A percentile compares a stretch with the other conserved stretches of the same genome.
Conservation (phyloP, 2,113 vertebrate species). For the Petrocephalus microphthalmus region DNA sequence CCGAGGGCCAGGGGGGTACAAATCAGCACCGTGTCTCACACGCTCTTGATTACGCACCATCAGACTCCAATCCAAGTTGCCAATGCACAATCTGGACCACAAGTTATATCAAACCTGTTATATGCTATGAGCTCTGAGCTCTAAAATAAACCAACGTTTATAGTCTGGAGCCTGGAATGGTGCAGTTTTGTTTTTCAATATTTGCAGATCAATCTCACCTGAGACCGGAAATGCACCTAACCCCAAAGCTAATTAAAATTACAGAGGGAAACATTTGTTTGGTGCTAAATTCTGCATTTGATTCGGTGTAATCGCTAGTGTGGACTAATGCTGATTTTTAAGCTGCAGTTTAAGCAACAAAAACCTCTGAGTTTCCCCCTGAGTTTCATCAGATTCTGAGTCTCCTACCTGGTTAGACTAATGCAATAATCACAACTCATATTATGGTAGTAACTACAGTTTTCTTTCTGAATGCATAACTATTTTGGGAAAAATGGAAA, state of each 20-base stretch:
- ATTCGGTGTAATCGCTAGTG: background rate
- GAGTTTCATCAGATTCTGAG: constrained; percentile 66
- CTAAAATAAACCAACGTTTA: background rate
- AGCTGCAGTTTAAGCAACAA: background rate
- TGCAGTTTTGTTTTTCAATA: background rate
- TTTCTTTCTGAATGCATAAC: constrained; percentile 59
- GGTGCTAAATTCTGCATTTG: background rate
- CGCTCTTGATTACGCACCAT: background rate
- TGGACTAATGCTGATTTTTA: background rate
- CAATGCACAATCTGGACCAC: background rate
- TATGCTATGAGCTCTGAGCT: background rate
- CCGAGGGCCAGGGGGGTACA: constrained; percentile 32
- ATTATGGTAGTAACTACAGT: constrained; percentile 73
- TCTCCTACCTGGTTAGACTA: constrained; percentile 68
- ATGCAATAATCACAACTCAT: constrained; percentile 78
- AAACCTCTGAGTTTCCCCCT: constrained; percentile 30
- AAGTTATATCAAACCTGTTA: background rate
- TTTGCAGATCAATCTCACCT: background rate
- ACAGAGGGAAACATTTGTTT: background rate
- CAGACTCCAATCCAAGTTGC: background rate
- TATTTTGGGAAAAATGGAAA: constrained; percentile 59
- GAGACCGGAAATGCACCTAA: background rate
- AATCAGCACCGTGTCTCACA: background rate
- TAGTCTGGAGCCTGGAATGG: background rate
- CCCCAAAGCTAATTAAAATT: background rate